Conservation (phyloP, 2,113 vertebrate genomes). For the Tenrec ecaudatus region DNA sequence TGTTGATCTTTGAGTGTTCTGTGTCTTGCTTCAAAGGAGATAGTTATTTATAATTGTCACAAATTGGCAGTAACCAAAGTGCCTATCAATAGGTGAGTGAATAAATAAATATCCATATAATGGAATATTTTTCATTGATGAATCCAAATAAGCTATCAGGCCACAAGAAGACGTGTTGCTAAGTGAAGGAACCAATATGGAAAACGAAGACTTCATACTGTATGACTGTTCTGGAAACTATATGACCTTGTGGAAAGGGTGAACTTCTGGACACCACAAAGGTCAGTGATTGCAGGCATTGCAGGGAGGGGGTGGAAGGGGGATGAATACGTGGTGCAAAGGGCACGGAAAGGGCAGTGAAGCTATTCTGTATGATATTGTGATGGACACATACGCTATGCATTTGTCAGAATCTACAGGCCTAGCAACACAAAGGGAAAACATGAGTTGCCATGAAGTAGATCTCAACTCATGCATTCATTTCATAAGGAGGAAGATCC, state of each 20-base stretch:
- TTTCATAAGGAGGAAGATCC: not conserved
- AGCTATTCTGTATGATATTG: not conserved
- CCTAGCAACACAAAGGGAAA: not conserved
- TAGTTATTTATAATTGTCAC: not conserved
- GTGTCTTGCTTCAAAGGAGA: not conserved
- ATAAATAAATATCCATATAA: not conserved
- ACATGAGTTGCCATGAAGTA: not conserved
- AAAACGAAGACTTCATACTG: not conserved
- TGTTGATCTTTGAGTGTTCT: not conserved
- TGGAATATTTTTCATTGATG: not conserved
- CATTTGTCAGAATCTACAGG: not conserved
- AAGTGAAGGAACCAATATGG: not conserved
- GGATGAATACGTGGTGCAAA: not conserved
- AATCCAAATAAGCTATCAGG: not conserved
- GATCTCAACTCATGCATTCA: not conserved
- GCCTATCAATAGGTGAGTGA: not conserved
- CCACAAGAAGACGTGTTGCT: not conserved
- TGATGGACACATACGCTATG: not conserved
- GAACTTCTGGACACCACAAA: not conserved
- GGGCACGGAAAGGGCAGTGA: not conserved
- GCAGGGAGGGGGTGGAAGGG: no score
- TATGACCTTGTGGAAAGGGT: not conserved
- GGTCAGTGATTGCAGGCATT: not conserved
- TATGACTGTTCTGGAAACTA: no score
- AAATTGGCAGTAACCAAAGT: not conserved